Percentiles rank a stretch among this genome's conserved stretches.
Evolutionary conservation across 2,797 vertebrate species (phyloP).

Genomic region (Oreochromis mossambicus): DNA sequence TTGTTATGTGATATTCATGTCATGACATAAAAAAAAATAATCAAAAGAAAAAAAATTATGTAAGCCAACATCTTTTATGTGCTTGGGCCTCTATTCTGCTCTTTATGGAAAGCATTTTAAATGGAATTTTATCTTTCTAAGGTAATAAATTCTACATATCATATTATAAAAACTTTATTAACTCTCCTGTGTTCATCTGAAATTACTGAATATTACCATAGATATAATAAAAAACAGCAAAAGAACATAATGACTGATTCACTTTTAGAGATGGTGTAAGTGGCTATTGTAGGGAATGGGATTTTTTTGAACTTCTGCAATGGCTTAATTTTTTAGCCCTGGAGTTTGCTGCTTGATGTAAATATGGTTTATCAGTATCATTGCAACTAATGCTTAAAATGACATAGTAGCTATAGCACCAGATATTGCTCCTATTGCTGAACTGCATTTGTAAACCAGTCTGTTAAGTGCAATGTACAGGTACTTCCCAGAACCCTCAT

Average conservation of each 20-base stretch:
- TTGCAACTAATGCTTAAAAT: neutral
- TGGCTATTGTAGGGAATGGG: neutral
- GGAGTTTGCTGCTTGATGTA: neutral
- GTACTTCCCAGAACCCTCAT: neutral
- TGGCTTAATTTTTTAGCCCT: neutral
- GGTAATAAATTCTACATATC: neutral
- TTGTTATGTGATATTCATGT: neutral
- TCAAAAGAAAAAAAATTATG: neutral
- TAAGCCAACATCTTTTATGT: neutral
- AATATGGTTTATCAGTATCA: neutral
- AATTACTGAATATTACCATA: neutral
- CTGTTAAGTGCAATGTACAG: neutral
- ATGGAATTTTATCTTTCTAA: neutral
- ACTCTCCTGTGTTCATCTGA: neutral
- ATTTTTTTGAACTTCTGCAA: neutral
- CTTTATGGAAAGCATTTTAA: neutral
- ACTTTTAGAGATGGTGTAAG: neutral
- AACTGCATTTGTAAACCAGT: neutral
- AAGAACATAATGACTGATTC: neutral
- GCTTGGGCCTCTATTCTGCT: neutral
- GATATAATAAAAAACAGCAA: neutral
- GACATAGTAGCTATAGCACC: neutral
- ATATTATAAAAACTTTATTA: neutral
- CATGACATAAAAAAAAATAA: neutral
- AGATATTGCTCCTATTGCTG: neutral